Evolutionary conservation across 2,113 vertebrate genomes (phyloP).

Genomic region (Dicrurus megarhynchus): DNA sequence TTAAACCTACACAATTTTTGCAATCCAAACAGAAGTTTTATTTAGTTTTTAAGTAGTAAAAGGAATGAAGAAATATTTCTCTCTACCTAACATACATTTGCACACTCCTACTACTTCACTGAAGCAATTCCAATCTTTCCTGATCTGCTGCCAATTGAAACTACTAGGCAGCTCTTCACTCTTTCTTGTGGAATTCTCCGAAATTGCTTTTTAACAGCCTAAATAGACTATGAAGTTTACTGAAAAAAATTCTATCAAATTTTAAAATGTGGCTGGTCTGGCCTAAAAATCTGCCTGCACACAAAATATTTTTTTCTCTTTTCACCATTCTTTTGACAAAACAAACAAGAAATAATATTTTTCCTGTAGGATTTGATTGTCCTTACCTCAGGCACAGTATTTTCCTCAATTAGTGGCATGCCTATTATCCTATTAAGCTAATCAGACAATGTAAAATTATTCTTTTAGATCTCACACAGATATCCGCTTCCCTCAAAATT

Average conservation of each 20-base stretch:
- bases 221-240: neutral
- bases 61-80: neutral
- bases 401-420: neutral
- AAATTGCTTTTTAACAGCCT: neutral
- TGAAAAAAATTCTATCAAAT: neutral
- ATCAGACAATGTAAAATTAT: neutral
- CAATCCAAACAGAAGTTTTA: neutral
- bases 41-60: neutral
- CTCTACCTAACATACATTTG: neutral
- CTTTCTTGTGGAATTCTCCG: neutral
- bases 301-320: neutral
- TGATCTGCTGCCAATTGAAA: neutral
- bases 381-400: neutral
- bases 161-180: neutral
- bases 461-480: neutral
- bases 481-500: neutral
- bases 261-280: neutral
- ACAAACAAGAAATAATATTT: neutral
- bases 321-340: neutral
- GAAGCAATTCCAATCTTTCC: neutral
- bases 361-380: neutral
- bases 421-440: neutral
- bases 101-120: neutral
- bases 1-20: neutral
- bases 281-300: neutral